Evolutionary conservation across 2,888 invertebrate species (phyloP).

Genomic region (Agonum fuliginosum): DNA sequence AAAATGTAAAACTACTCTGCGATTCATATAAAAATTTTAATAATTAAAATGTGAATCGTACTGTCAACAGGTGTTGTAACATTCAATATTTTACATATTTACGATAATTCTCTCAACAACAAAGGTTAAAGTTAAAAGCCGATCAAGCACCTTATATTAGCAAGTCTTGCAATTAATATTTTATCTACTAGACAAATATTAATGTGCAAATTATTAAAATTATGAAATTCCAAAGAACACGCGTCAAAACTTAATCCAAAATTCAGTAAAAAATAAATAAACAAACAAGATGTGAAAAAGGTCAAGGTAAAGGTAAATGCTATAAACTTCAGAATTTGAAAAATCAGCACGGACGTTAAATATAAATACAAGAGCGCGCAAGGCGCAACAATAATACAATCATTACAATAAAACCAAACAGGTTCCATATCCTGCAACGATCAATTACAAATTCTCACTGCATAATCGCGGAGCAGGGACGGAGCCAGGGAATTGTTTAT

Average conservation of each 20-base stretch:
- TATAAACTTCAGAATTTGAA: conserved; percentile 10
- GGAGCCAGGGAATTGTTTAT: conserved; percentile 1
- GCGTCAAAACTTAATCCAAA: conserved; percentile 3
- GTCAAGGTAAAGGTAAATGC: conserved; percentile 25
- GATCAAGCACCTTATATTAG: too few relatives aligned
- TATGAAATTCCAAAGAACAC: neutral
- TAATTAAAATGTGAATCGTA: too few relatives aligned
- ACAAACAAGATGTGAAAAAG: conserved; percentile 19
- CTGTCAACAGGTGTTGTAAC: too few relatives aligned
- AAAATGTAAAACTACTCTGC: too few relatives aligned
- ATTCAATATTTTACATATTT: too few relatives aligned
- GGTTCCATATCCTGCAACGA: conserved; percentile 36
- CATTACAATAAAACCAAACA: conserved; percentile 33
- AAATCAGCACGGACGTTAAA: conserved; percentile 31
- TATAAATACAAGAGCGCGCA: conserved; percentile 5
- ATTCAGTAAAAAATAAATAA: conserved; percentile 16
- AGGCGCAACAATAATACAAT: conserved; percentile 32
- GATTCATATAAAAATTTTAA: too few relatives aligned
- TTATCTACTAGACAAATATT: neutral
- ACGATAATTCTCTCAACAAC: too few relatives aligned
- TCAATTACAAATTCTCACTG: conserved; percentile 39
- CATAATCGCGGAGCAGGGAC: neutral
- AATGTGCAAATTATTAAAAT: conserved; percentile 8
- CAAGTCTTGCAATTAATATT: neutral
- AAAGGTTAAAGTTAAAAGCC: too few relatives aligned